Base-by-base conservation (phyloP, 2,797 vertebrate species). In the Leptatherina wallacei region DNA sequence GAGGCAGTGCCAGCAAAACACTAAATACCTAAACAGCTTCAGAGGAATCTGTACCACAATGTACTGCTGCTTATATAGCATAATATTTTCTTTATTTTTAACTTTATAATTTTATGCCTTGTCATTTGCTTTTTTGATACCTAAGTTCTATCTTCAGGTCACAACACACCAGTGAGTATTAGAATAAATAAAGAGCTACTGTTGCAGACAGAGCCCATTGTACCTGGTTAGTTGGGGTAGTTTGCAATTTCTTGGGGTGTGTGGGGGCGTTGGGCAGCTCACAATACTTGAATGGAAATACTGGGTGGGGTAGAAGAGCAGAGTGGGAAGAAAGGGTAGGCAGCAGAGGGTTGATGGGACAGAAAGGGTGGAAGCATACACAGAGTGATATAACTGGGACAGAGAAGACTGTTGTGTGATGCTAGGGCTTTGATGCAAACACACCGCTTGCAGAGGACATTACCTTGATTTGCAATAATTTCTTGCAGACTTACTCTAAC, bases 321-420 rank as follows among this genome's bases (percentile, higher is more conserved):
- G 70, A 32, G 30, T 4, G 69, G 73, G 80, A 82, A 82, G 78
- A 74, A 84, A 80, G 80, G 73, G 69, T 61, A 72, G 76, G 81
- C 82, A 73, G 80, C 71, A 78, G 36, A 40, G 81, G 60, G 66
- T 47, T 57, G 44, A 58, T 58, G 33, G 44, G 13, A 36, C 65
- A 58, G 59, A 57, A 64, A 44, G 49, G 71, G 78, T 38, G 81
- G 79, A 76, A 70, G 71, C 24, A 27, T 27, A 27, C 24, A 75
- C 24, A 6, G 75, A 81, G 73, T 90, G 89, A 89, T 83, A 84
- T 83, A 91, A 89, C 85, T 84, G 77, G 89, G 87, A 90, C 84
- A 82, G 63, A 63, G 60, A 58, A 74, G 42, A 81, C 55, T 62
- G 56, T 55, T 57, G 71, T 80, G 82, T 79, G 81, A 71, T 68